Evolutionary conservation across 2,113 vertebrate genomes (phyloP), one percentile per base, ranked within the genome.

Genomic region (Hippocampus guttulatus): DNA sequence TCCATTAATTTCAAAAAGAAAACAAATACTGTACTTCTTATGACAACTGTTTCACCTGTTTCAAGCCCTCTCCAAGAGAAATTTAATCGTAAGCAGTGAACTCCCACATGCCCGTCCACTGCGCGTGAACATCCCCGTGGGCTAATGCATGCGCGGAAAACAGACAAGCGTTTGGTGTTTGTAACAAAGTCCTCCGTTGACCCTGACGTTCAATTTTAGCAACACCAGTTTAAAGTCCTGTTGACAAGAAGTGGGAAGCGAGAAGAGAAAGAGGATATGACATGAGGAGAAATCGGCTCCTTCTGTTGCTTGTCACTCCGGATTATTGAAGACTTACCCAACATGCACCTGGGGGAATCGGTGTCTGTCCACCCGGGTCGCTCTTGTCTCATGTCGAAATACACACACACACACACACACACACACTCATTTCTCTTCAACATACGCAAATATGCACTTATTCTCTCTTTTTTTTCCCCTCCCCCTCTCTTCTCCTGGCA

Each of bases 271-370:
- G 88, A 90, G 87, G 88, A 90, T 89, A 91, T 89, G 91, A 90
- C 91, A 92, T 88, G 87, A 89, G 88, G 84, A 86, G 89, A 89
- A 90, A 91, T 90, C 88, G 89, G 84, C 88, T 91, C 91, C 91
- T 91, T 92, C 91, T 92, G 91, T 91, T 91, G 83, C 85, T 88
- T 92, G 91, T 92, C 91, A 92, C 89, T 92, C 90, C 84, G 79
- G 81, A 90, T 92, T 91, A 91, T 92, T 90, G 89, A 91, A 90
- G 89, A 92, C 84, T 89, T 90, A 91, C 90, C 90, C 90, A 91
- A 90, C 88, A 91, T 90, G 88, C 91, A 92, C 91, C 91, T 91
- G 91, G 86, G 91, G 90, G 89, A 90, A 88, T 91, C 89, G 87
- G 81, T 90, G 88, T 91, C 89, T 88, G 88, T 90, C 90, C 89